Evolutionary conservation across 2,113 vertebrate species (phyloP), one percentile per base, ranked within the genome.

Genomic region (Corapipo altera): DNA sequence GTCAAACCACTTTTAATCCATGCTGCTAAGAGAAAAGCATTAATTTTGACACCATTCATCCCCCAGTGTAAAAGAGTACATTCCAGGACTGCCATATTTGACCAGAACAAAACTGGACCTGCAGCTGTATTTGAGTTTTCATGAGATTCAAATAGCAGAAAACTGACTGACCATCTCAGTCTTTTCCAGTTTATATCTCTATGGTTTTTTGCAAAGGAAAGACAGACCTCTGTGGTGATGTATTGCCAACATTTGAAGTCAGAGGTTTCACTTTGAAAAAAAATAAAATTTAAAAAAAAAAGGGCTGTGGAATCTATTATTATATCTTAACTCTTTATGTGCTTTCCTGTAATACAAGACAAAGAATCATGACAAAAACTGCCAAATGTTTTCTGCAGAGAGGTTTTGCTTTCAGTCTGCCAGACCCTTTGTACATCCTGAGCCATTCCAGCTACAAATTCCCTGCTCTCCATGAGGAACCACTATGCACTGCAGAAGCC

Each of bases 121-220:
- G 79, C 75, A 94, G 72, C 85, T 96, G 71, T 86, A 93, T 92
- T 93, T 91, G 69, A 91, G 79, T 81, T 93, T 96, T 91, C 69
- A 61, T 59, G 57, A 46, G 52, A 84, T 81, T 97, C 84, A 94
- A 92, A 92, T 32, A 91, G 86, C 84, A 91, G 94, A 89, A 84
- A 94, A 80, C 73, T 92, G 95, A 67, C 43, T 93, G 85, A 71
- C 61, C 89, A 84, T 78, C 76, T 91, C 69, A 69, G 57, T 52
- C 48, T 81, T 21, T 57, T 95, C 48, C 83, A 92, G 55, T 46
- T 91, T 87, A 32, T 84, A 91, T 77, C 81, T 81, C 80, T 22
- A 65, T 11, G 43, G 0, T 8, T 82, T 76, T 89, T 88, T 81
- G 59, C 57, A 95, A 93, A 59, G 21, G 55, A 86, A 86, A 92